Conservation (phyloP, 2,113 vertebrate species). For the Drymodes brunneopygia region DNA sequence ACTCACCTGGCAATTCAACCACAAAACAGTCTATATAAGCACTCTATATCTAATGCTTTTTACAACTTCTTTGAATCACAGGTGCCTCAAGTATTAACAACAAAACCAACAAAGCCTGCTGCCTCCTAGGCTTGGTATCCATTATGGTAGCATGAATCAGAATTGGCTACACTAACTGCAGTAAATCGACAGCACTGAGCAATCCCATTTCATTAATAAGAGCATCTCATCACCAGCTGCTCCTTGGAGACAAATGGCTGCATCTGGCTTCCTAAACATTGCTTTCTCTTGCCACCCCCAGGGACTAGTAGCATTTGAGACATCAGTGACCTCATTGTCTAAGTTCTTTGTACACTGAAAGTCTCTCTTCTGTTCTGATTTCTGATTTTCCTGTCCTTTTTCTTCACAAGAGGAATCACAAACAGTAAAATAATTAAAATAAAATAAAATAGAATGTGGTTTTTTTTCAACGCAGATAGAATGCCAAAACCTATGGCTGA, state of each 20-base stretch:
- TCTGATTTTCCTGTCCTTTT: neutral
- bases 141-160: neutral
- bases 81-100: neutral
- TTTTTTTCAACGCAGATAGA: neutral
- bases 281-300: neutral
- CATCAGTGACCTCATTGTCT: neutral
- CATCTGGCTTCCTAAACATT: neutral
- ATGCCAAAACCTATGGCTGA: neutral
- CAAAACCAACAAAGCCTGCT: neutral
- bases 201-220: conserved; percentile 26
- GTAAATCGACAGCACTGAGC: neutral
- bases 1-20: neutral
- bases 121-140: neutral
- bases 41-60: neutral
- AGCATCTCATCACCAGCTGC: conserved; percentile 9
- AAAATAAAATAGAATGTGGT: neutral
- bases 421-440: neutral
- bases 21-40: neutral
- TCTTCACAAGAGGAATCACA: neutral
- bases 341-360: neutral
- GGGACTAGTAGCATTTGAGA: neutral
- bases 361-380: neutral
- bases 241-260: conserved; percentile 2
- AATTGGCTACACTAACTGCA: neutral
- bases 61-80: neutral